These are phyloP conservation scores for Synanthedon tipuliformis DNA, from an alignment of 2,888 invertebrate species.

Conservation along the genomic window DNA sequence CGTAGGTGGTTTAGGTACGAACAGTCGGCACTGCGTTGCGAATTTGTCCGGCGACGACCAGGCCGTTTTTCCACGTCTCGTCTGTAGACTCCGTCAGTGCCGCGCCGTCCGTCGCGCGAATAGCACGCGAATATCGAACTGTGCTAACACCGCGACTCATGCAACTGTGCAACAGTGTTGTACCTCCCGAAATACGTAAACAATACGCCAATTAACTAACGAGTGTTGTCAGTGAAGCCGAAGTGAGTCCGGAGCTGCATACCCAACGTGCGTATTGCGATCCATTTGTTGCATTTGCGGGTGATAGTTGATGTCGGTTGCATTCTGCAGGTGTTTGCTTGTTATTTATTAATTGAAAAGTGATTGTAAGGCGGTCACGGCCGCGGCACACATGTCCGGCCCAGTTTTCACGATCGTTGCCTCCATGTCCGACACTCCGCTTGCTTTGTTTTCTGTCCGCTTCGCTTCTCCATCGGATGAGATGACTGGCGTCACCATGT, in stretches of 20 bases:
- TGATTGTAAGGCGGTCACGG: constrained; percentile 68
- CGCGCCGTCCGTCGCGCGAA: constrained; percentile 23
- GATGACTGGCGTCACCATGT: constrained; percentile 5
- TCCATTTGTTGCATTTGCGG: constrained; percentile 20
- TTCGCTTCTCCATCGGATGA: constrained; percentile 15
- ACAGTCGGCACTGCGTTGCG: constrained; percentile 16
- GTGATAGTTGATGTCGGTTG: constrained; percentile 47
- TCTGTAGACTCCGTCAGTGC: constrained; percentile 19
- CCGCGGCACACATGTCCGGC: constrained; percentile 67
- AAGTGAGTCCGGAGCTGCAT: constrained; percentile 35
- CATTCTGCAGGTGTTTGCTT: constrained; percentile 61
- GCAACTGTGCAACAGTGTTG: constrained; percentile 47
- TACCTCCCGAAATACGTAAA: constrained; percentile 49
- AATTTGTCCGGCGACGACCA: constrained; percentile 3
- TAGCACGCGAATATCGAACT: constrained; percentile 14
- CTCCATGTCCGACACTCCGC: constrained; percentile 44
- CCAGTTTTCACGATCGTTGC: constrained; percentile 58
- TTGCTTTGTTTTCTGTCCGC: constrained; percentile 55
- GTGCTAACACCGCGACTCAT: constrained; percentile 18
- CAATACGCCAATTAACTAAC: constrained; percentile 30
- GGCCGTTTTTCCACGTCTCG: not conserved
- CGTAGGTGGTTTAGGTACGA: constrained; percentile 50
- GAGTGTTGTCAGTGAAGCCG: constrained; percentile 36
- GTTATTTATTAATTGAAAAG: constrained; percentile 68
- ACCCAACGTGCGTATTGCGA: constrained; percentile 31